phyloP scores from a whole-genome alignment of 2,113 vertebrate genomes.

The Coracopsis vasa region DNA sequence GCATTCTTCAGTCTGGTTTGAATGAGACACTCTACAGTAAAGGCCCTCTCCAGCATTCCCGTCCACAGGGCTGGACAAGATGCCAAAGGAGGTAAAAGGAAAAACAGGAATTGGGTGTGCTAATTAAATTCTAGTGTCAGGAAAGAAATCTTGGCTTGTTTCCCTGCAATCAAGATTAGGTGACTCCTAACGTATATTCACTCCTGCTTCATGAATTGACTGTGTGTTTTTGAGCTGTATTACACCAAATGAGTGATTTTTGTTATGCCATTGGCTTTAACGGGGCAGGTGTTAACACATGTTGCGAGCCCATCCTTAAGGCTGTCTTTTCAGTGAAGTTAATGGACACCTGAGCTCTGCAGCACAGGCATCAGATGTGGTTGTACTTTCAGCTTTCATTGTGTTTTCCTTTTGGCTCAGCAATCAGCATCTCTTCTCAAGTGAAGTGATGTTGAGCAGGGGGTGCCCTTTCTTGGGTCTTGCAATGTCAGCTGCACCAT shows the following conservation, averaged over 20 bases:
- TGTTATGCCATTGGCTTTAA: background rate
- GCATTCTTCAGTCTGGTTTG: background rate
- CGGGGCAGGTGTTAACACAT: background rate
- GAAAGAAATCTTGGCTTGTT: background rate
- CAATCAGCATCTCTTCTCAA: background rate
- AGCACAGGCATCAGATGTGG: background rate
- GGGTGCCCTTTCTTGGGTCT: background rate
- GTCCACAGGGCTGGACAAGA: background rate
- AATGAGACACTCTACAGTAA: background rate
- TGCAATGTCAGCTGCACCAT: background rate
- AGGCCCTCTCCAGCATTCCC: background rate
- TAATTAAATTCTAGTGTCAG: background rate
- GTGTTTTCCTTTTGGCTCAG: background rate
- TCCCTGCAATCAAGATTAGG: background rate
- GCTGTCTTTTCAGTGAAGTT: background rate
- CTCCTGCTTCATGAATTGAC: background rate
- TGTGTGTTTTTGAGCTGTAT: background rate
- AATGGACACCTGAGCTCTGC: background rate
- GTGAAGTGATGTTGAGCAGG: background rate
- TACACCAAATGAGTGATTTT: background rate
- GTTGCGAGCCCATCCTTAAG: background rate
- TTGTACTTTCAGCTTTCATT: background rate
- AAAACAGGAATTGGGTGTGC: background rate
- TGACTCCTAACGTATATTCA: background rate
- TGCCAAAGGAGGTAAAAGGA: constrained; percentile 59